Evolutionary conservation across 2,113 vertebrate genomes (phyloP), one percentile per base, ranked within the genome.

Genomic region (Piliocolobus tephrosceles): DNA sequence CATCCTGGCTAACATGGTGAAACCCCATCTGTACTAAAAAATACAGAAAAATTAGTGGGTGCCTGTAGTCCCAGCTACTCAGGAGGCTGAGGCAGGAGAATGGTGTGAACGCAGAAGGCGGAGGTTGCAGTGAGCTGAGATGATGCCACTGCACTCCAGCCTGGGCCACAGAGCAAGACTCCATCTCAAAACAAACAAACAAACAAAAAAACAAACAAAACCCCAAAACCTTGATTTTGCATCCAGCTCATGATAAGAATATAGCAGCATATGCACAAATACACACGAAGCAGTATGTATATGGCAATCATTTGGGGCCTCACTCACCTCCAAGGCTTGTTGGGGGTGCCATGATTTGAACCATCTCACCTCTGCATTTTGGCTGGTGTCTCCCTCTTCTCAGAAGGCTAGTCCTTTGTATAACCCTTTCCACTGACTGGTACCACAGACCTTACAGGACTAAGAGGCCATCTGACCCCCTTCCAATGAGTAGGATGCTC

Each of bases 401-500:
- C 1, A 0, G n/a, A 79, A 47, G 70, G n/a, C 43, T 38, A 35
- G 88, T 52, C 43, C 23, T n/a, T 20, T 38, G 0, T 14, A 40
- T 18, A 32, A 32, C 50, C 75, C 23, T 47, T 50, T 76, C 57
- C 14, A 25, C 61, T 66, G 47, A 16, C 66, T 25, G 22, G 25
- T 55, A 22, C 43, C 5, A 23, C n/a, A 81, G 80, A 55, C 7
- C 50, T 12, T 38, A 1, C 8, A 45, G 43, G 84, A 47, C 79
- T 83, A 35, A 11, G 45, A 27, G 27, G 45, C 58, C 40, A 38
- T 23, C 45, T 50, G 38, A 40, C 55, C 38, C 27, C 25, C 32
- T 64, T 45, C 27, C 22, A 13, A 9, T 0, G 27, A n/a, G 3
- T 5, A 2, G 9, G 47, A 12, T 6, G 3, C 22, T 40, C 30